A percentile compares a stretch with the other conserved stretches of the same genome.
These are phyloP conservation scores for Oeneis ivallda DNA, from an alignment of 2,888 invertebrate genomes.

Conservation along the genomic window DNA sequence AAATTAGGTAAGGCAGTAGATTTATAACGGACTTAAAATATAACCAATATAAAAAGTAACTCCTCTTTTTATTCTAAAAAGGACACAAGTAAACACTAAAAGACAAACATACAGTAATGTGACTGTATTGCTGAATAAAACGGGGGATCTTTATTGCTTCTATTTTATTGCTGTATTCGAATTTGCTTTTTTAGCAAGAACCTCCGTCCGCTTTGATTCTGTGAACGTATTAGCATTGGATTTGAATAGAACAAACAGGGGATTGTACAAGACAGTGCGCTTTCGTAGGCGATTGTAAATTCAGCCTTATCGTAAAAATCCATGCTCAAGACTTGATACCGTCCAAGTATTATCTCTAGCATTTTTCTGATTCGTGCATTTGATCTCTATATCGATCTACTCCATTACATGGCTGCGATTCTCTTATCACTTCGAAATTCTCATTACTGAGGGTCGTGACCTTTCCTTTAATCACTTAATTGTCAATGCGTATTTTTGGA, in stretches of 20 bases:
- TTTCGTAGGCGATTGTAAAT: constrained; percentile 80
- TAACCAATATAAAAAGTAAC: not conserved
- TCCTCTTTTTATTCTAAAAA: not conserved
- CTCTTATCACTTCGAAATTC: not conserved
- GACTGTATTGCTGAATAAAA: constrained; percentile 26
- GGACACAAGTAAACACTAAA: not conserved
- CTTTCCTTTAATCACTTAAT: too few relatives aligned
- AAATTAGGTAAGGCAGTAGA: too few relatives aligned
- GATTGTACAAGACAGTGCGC: constrained; percentile 78
- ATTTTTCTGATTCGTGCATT: constrained; percentile 41
- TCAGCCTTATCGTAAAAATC: constrained; percentile 76
- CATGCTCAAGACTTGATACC: constrained; percentile 35
- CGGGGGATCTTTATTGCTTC: constrained; percentile 39
- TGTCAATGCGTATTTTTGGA: too few relatives aligned
- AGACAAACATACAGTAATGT: constrained; percentile 5
- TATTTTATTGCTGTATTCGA: constrained; percentile 58
- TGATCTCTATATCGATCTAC: constrained; percentile 18
- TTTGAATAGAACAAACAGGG: constrained; percentile 82
- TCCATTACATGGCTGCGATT: not conserved
- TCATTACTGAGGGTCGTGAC: too few relatives aligned
- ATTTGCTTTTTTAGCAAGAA: constrained; percentile 69
- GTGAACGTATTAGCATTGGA: constrained; percentile 79
- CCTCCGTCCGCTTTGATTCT: constrained; percentile 76
- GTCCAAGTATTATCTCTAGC: constrained; percentile 37
- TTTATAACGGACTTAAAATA: not conserved